These are phyloP conservation scores for Cartodere bifasciata DNA, from an alignment of 2,888 invertebrate genomes.

Conservation along the genomic window DNA sequence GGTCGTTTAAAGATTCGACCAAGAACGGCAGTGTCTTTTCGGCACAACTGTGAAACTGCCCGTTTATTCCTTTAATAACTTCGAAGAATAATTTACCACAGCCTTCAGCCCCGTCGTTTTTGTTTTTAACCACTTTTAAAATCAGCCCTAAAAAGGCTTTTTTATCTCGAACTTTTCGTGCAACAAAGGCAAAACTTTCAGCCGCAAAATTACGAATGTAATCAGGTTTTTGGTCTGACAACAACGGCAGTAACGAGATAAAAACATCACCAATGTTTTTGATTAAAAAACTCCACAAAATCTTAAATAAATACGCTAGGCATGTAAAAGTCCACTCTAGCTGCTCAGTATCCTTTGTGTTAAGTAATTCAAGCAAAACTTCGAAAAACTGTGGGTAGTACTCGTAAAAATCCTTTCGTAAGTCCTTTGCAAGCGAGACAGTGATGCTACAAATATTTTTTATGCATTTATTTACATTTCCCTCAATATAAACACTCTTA, in stretches of 20 bases:
- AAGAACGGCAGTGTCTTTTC: slow-evolving; percentile 56
- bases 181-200: slow-evolving; percentile 91
- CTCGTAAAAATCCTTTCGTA: slow-evolving; percentile 80
- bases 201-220: slow-evolving; percentile 90
- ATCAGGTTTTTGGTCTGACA: slow-evolving; percentile 64
- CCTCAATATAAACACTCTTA: slow-evolving; percentile 39
- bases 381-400: slow-evolving; percentile 67
- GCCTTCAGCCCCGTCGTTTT: slow-evolving; percentile 60
- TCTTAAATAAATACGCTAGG: slow-evolving; percentile 83
- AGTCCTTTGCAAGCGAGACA: slow-evolving; percentile 75
- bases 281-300: slow-evolving; percentile 69
- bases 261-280: slow-evolving; percentile 66
- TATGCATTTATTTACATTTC: slow-evolving; percentile 1
- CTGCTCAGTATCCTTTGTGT: slow-evolving; percentile 68
- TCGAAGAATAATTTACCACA: slow-evolving; percentile 83
- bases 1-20: slow-evolving; percentile 46
- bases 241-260: slow-evolving; percentile 56
- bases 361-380: slow-evolving; percentile 54
- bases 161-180: slow-evolving; percentile 75
- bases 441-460: slow-evolving; percentile 45
- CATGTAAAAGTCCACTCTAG: slow-evolving; percentile 78
- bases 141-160: slow-evolving; percentile 58
- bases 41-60: slow-evolving; percentile 76
- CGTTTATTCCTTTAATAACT: slow-evolving; percentile 68
- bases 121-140: slow-evolving; percentile 50